phyloP scores from a whole-genome alignment of 2,113 vertebrate genomes.

The Sphyrna mokarran region DNA sequence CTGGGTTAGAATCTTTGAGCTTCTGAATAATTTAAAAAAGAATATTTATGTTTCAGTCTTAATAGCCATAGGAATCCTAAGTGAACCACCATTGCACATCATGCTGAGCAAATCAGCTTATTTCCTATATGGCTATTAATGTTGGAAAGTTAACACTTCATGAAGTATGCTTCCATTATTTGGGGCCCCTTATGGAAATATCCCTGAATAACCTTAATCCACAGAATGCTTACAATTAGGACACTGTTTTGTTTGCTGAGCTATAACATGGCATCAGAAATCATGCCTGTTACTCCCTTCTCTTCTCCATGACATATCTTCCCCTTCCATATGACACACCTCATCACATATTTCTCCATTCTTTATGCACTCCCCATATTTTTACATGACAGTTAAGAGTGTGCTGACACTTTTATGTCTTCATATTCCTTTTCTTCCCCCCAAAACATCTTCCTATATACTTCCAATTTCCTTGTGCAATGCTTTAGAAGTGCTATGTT shows the following conservation, averaged over 20 bases:
- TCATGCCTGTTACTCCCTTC: background rate
- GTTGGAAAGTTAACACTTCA: background rate
- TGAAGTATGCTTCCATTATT: background rate
- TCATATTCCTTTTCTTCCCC: background rate
- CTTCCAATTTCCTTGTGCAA: background rate
- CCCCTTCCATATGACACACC: background rate
- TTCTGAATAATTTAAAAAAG: background rate
- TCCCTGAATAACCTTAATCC: background rate
- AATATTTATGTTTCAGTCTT: background rate
- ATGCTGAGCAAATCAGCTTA: background rate
- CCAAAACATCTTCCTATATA: background rate
- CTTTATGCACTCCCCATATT: background rate
- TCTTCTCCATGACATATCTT: background rate
- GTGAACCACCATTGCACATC: background rate
- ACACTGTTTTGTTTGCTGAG: background rate
- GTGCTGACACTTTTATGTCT: background rate
- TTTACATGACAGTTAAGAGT: background rate
- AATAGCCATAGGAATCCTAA: background rate
- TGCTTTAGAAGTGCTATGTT: background rate
- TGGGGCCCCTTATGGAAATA: background rate
- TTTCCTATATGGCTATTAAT: background rate
- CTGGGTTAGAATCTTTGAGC: conserved; percentile 13
- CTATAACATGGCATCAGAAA: background rate
- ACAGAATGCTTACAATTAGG: background rate
- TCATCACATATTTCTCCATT: background rate